Evolutionary conservation across 2,797 vertebrate species (phyloP), one percentile per base, ranked within the genome.

Genomic region (Scyliorhinus canicula): DNA sequence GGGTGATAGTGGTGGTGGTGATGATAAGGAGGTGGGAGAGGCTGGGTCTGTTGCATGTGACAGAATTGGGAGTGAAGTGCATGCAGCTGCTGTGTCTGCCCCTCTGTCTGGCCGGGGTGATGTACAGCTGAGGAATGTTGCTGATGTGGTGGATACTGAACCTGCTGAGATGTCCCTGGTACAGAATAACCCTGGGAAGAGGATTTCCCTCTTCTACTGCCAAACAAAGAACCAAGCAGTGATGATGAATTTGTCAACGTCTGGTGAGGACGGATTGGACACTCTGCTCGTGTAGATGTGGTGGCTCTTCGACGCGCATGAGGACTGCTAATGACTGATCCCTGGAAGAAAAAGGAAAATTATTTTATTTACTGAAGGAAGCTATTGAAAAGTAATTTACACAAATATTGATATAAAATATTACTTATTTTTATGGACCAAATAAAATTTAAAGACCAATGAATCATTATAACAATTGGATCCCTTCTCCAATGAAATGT

Each of bases 311-410:
- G 98, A 97, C 98, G 98, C 97, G 98, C 98, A 97, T 99, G 98
- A 96, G 99, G 99, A 95, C 99, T 99, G 98, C 98, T 99, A 99
- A 99, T 99, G 98, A 99, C 98, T 98, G 99, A 99, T 95, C 98
- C 99, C 99, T 99, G 98, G 96, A 98, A 98, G 97, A 96, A 96
- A 97, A 95, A 95, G 96, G 95, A 96, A 96, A 96, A 96, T 95
- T 63, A 63, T 40, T 24, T 91, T 65, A 91, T 44, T 91, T 91
- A 91, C 44, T 91, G 40, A 91, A 82, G 4, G 2, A 26, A 91
- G 40, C n/a, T 40, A 12, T 40, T 90, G 60, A 91, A 91, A 91
- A 9, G 21, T 82, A 82, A 44, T 63, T 91, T 44, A 24, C n/a
- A 28, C 3, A 40, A 26, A 65, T 47, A 47, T 21, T 65, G 60